These are phyloP conservation scores for Pteruthius melanotis DNA, from an alignment of 2,113 vertebrate species.

Conservation along the genomic window DNA sequence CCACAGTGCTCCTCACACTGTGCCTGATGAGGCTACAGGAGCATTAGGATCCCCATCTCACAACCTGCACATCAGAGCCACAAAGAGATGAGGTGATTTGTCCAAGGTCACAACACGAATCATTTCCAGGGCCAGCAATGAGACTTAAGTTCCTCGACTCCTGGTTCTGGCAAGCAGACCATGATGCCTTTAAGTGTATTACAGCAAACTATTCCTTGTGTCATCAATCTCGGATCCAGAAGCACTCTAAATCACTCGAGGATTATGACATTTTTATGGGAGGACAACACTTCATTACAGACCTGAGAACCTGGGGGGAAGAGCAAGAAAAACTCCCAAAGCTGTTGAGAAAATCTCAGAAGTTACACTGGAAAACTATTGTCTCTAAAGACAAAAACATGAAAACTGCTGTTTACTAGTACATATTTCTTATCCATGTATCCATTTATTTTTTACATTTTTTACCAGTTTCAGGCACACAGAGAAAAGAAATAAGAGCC, in stretches of 20 bases:
- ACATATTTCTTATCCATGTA: neutral
- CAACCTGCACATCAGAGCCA: neutral
- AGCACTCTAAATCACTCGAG: neutral
- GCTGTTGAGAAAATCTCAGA: neutral
- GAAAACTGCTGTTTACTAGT: neutral
- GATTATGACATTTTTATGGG: slow-evolving; percentile 31
- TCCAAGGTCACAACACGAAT: slow-evolving; percentile 22
- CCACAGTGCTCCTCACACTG: neutral
- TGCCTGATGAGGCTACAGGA: neutral
- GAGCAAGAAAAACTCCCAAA: neutral
- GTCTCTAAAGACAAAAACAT: neutral
- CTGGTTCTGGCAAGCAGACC: neutral
- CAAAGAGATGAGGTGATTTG: neutral
- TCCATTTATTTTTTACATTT: neutral
- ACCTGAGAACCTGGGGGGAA: neutral
- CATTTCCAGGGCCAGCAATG: neutral
- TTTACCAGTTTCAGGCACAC: neutral
- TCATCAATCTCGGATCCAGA: neutral
- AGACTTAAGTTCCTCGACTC: neutral
- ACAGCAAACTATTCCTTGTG: neutral
- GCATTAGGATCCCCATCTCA: neutral
- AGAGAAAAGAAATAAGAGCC: neutral
- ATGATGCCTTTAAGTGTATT: neutral
- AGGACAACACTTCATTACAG: slow-evolving; percentile 21
- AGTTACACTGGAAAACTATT: neutral